These are phyloP conservation scores for Drosophila leonis DNA, from an alignment of 2,888 invertebrate species.

Conservation along the genomic window DNA sequence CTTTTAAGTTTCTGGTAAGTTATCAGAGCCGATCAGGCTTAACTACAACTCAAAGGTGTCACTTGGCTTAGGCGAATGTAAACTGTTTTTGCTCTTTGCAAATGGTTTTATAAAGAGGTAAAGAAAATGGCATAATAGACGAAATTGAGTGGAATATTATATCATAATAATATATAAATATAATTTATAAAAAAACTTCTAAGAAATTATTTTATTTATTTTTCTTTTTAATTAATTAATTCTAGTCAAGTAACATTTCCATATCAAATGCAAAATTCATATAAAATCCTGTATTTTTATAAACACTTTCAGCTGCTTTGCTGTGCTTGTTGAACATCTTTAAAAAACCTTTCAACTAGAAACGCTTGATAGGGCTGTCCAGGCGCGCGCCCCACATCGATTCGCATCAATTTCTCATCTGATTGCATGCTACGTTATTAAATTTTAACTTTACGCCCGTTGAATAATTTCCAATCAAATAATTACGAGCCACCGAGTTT, in stretches of 20 bases:
- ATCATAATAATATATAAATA: neutral
- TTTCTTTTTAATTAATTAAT: neutral
- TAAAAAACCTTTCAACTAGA: slow-evolving; percentile 9
- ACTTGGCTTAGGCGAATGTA: slow-evolving; percentile 23
- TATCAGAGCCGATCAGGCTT: slow-evolving; percentile 4
- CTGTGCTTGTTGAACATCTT: slow-evolving; percentile 10
- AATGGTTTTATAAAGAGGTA: neutral
- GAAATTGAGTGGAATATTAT: neutral
- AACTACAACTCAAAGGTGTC: slow-evolving; percentile 16
- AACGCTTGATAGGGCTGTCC: slow-evolving; percentile 7
- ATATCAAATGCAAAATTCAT: neutral
- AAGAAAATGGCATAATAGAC: neutral
- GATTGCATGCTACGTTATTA: slow-evolving; percentile 60
- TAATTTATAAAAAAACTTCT: neutral
- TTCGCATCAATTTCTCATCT: slow-evolving; percentile 48
- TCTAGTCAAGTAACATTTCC: neutral
- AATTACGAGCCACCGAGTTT: slow-evolving; percentile 63
- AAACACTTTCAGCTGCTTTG: neutral
- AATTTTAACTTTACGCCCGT: slow-evolving; percentile 65
- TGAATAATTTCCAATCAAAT: slow-evolving; percentile 75
- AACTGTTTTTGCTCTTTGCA: slow-evolving; percentile 19
- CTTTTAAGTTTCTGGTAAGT: slow-evolving; percentile 18
- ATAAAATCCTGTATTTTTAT: neutral
- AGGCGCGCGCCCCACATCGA: slow-evolving; percentile 18
- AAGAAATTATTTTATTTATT: too few species aligned